Evolutionary conservation across 2,113 vertebrate species (phyloP), one percentile per base, ranked within the genome.

Genomic region (Cervus canadensis): DNA sequence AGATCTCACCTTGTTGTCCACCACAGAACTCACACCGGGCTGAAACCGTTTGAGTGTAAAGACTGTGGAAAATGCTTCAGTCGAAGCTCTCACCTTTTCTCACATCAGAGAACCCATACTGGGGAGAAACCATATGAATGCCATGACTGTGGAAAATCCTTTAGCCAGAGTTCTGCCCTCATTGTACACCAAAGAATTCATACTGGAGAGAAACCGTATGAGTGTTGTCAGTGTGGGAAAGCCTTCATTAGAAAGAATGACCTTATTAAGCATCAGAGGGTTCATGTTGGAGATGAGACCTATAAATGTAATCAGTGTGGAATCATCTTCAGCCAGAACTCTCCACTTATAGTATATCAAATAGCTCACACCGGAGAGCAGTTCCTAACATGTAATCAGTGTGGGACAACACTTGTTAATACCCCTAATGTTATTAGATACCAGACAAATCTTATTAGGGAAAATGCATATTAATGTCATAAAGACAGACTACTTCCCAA

Each of bases 191-290:
- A 97, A 81, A 97, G 96, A 88, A 98, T 97, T 92, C 98, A 98
- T 81, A 98, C 98, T 50, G 98, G 98, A 64, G 98, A 98, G 95
- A 98, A 98, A n/a, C 98, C 98, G 0, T 98, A 97, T 52, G 87
- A 95, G 28, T 98, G 98, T 54, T 76, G 74, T 56, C 97, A 97
- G 56, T 98, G 98, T 94, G 91, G 93, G 9, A 98, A 98, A 91
- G 97, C 97, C 74, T 98, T 98, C 87, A 98, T 98, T 33, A 91
- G 96, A 8, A 98, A 98, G 85, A 97, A 97, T 23, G 98, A 97
- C 16, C 98, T 98, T 43, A 96, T 97, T 40, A 97, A 97, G 76
- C 98, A 98, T 45, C 97, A 97, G 82, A 97, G 94, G 57, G 56
- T 97, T 92, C 98, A 97, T 40, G 9, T 26, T 87, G 97, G 90